These are phyloP conservation scores for Chelidonichthys spinosus DNA, from an alignment of 2,797 vertebrate genomes.

Conservation along the genomic window DNA sequence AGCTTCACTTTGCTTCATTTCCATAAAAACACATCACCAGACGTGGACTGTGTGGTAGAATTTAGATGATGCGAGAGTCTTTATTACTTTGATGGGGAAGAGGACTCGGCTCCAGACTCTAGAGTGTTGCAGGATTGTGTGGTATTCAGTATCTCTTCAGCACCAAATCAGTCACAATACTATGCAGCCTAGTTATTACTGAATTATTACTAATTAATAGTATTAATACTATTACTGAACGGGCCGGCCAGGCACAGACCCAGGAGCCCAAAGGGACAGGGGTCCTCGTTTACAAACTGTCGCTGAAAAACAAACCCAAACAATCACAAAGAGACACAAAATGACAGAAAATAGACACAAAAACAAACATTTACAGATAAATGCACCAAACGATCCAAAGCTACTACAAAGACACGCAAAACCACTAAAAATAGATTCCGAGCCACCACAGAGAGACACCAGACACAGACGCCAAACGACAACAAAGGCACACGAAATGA, in stretches of 20 bases:
- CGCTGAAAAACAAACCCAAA: too few species aligned
- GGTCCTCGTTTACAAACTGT: too few species aligned
- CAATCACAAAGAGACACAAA: too few species aligned
- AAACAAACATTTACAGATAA: too few species aligned
- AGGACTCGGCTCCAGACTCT: not conserved
- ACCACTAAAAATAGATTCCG: too few species aligned
- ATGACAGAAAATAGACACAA: too few species aligned
- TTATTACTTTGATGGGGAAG: constrained; percentile 18
- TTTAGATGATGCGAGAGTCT: constrained; percentile 41
- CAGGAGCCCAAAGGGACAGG: too few species aligned
- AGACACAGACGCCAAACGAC: too few species aligned
- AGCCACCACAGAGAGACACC: too few species aligned
- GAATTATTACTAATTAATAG: not conserved
- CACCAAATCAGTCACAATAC: not conserved
- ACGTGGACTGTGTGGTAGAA: not conserved
- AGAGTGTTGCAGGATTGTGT: not conserved
- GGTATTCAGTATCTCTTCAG: not conserved
- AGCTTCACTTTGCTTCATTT: constrained; percentile 49
- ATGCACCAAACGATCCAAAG: too few species aligned
- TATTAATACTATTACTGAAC: not conserved
- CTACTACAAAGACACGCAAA: too few species aligned
- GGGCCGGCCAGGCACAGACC: not conserved
- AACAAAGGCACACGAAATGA: too few species aligned
- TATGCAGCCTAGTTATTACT: not conserved
- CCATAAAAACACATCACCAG: constrained; percentile 47